phyloP scores from a whole-genome alignment of 2,113 vertebrate genomes.

The Illadopsis cleaveri region DNA sequence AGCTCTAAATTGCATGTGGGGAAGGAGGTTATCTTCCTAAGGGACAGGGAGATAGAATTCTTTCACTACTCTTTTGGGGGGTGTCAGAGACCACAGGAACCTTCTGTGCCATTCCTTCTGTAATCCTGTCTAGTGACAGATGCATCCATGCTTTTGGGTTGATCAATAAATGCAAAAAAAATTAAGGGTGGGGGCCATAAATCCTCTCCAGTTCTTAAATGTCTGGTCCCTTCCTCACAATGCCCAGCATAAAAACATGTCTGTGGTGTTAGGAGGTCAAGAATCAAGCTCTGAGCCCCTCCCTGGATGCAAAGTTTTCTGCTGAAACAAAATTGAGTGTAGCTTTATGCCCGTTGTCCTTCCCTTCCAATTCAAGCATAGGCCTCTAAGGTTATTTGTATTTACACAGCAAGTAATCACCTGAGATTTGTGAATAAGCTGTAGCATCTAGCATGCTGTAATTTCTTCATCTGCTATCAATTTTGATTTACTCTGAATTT shows the following conservation, averaged over 20 bases:
- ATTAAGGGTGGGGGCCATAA: neutral
- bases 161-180: neutral
- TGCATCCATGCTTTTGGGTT: neutral
- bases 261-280: neutral
- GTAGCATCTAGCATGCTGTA: neutral
- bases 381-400: neutral
- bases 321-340: neutral
- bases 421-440: neutral
- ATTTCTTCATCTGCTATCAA: neutral
- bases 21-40: neutral
- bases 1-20: neutral
- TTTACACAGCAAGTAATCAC: neutral
- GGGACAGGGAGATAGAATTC: neutral
- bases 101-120: neutral
- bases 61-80: neutral
- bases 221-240: neutral
- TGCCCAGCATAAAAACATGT: fast-evolving
- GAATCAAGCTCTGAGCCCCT: neutral
- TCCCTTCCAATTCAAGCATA: neutral
- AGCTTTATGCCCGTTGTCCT: neutral
- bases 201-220: neutral
- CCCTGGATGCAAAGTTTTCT: neutral
- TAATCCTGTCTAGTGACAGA: neutral
- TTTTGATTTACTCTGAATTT: neutral
- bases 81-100: neutral